Evolutionary conservation across 2,113 vertebrate genomes (phyloP).

Genomic region (Nibea coibor): DNA sequence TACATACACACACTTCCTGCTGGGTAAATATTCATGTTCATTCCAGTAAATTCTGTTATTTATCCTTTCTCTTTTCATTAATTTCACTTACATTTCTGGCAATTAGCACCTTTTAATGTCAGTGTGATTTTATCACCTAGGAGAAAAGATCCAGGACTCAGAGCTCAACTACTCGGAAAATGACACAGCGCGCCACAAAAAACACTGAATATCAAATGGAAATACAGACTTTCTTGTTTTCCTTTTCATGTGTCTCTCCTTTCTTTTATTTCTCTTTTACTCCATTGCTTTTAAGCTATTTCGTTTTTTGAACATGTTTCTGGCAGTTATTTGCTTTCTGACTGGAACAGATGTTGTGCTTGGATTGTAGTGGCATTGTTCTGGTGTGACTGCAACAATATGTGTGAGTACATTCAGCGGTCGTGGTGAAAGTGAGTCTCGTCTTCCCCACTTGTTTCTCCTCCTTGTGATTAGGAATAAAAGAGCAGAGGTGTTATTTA

Average conservation of each 20-base stretch:
- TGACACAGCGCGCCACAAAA: constrained; percentile 69
- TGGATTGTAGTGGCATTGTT: constrained; percentile 76
- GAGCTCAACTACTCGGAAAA: constrained; percentile 68
- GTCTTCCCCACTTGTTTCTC: constrained; percentile 50
- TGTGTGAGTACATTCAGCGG: constrained; percentile 64
- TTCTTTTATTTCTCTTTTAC: constrained; percentile 74
- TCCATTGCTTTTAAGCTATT: constrained; percentile 74
- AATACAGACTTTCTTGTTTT: constrained; percentile 74
- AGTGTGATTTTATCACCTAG: constrained; percentile 61
- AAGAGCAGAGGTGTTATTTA: constrained; percentile 47
- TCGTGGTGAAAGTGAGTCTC: constrained; percentile 64
- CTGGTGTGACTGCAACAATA: constrained; percentile 63
- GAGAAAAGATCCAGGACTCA: constrained; percentile 49
- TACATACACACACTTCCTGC: background rate
- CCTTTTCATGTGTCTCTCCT: constrained; percentile 59
- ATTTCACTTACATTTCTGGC: constrained; percentile 60
- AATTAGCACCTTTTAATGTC: constrained; percentile 73
- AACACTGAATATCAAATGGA: constrained; percentile 75
- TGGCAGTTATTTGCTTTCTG: constrained; percentile 68
- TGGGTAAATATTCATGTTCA: constrained; percentile 58
- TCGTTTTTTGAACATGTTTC: constrained; percentile 77
- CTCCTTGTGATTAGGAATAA: constrained; percentile 42
- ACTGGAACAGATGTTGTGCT: constrained; percentile 81
- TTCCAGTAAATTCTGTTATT: constrained; percentile 52
- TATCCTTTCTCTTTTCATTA: constrained; percentile 66